Base-by-base conservation (phyloP, 2,797 vertebrate species). In the Oryzias dopingdopingensis region DNA sequence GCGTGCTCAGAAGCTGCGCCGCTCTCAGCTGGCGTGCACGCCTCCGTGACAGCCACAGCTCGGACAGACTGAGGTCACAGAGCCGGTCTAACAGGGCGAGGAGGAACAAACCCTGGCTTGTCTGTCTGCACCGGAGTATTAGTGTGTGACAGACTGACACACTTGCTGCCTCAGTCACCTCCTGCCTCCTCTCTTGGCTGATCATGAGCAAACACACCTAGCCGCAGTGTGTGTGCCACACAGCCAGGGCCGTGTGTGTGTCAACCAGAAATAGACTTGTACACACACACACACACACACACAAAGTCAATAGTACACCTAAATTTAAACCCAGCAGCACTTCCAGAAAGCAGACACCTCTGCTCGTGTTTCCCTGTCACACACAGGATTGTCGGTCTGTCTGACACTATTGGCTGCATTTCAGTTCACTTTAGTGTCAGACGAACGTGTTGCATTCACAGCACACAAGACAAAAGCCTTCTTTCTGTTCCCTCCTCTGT, bases 21-120 rank as follows among this genome's bases (percentile, higher is more conserved):
- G 29, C 8, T 8, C 29, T 32, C 29, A 8, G 32, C 32, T 10
- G 32, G 32, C 10, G 32, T 37, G 32, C 32, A 12, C 32, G 32
- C 12, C 32, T 37, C 32, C 32, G 32, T 84, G 85, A 86, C 87
- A 83, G 82, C 56, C 77, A 59, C 86, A 81, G 84, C 81, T 66
- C 55, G 57, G 72, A 70, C 58, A 79, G 64, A 76, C 72, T 90
- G 89, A 89, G 80, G 81, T 89, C 86, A 67, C 68, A 68, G 51
- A 79, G 75, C 53, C 64, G 52, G 67, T 59, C 61, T 32, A 56
- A 52, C 18, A 4, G 59, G 37, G 15, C 16, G 46, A 10, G 43
- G 56, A 37, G 65, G 67, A 74, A 87, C 85, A 89, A 79, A 81
- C 71, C 82, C 49, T 37, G 41, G 49, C 67, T 83, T 85, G 84